phyloP scores from a whole-genome alignment of 2,113 vertebrate species.

The Plectropomus leopardus region DNA sequence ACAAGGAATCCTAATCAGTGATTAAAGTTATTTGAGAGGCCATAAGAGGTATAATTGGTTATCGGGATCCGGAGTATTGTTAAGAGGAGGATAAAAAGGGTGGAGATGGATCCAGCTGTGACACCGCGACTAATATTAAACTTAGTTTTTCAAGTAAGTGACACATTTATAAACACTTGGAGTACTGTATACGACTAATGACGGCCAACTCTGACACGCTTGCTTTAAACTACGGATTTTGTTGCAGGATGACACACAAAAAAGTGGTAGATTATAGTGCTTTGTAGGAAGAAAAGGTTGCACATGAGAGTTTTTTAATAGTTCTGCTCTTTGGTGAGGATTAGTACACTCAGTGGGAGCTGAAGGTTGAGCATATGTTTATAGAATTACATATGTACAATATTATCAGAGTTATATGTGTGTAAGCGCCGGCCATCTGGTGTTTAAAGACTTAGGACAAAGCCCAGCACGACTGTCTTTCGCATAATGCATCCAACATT shows the following conservation, averaged over 20 bases:
- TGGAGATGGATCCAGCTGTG: conserved; percentile 68
- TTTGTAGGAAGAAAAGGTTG: conserved; percentile 2
- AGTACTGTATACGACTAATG: conserved; percentile 21
- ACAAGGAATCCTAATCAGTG: conserved; percentile 96
- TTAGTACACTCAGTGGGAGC: conserved; percentile 57
- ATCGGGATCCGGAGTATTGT: conserved; percentile 90
- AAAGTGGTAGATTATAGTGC: not conserved
- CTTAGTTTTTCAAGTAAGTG: conserved; percentile 64
- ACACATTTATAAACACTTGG: conserved; percentile 61
- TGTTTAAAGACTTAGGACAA: conserved; percentile 63
- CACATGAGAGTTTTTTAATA: conserved; percentile 37
- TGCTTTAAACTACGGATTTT: not conserved
- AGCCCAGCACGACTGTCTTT: conserved; percentile 42
- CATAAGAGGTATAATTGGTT: conserved; percentile 93
- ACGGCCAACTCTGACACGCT: not conserved
- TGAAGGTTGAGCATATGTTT: conserved; percentile 72
- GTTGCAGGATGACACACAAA: not conserved
- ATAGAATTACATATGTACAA: conserved; percentile 70
- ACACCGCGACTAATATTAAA: conserved; percentile 67
- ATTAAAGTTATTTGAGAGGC: conserved; percentile 94
- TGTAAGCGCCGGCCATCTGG: conserved; percentile 68
- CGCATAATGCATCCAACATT: conserved; percentile 16
- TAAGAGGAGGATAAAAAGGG: conserved; percentile 82
- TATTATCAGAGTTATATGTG: conserved; percentile 54
- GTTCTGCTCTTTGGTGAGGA: conserved; percentile 50